Evolutionary conservation across 2,888 invertebrate species (phyloP), one percentile per base, ranked within the genome.

Genomic region (Drosophila mimetica): DNA sequence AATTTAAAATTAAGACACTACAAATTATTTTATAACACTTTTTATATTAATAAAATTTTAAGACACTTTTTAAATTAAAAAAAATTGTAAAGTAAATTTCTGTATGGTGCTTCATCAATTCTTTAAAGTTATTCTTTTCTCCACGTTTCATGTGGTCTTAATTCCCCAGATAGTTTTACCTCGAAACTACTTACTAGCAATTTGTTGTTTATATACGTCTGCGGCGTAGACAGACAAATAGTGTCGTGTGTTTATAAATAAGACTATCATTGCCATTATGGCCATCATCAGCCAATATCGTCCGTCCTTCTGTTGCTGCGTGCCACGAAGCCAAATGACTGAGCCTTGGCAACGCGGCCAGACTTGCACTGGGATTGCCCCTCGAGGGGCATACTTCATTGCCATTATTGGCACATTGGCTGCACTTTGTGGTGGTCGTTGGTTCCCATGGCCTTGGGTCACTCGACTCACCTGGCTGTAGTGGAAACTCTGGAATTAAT

Each of bases 401-500:
- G 63, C 30, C 82, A 66, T 72, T 67, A 84, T 65, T 65, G 60
- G 48, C 63, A 57, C 75, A 71, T 67, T 72, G 74, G 53, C 72
- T 75, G 69, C 74, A 50, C 54, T 67, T 57, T 57, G 37, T 8
- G 48, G 18, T 53, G 22, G 9, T 37, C n/a, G n/a, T n/a, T n/a
- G n/a, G n/a, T n/a, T n/a, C 58, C 25, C 36, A 37, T 11, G 25
- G 52, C 47, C 41, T 20, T 28, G 11, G 37, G 16, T 11, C 39
- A 36, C 20, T 22, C 18, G 1, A 16, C 16, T 7, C 25, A 63
- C 51, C 47, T 63, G 47, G 44, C 25, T 9, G 4, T 5, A 11
- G 11, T 2, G 41, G 60, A 32, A 39, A 14, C 50, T 20, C 16
- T 39, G 50, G 55, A 22, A 13, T 69, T 71, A 64, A 79, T 61